These are phyloP conservation scores for Alethe diademata DNA, from an alignment of 2,113 vertebrate genomes.

Conservation along the genomic window DNA sequence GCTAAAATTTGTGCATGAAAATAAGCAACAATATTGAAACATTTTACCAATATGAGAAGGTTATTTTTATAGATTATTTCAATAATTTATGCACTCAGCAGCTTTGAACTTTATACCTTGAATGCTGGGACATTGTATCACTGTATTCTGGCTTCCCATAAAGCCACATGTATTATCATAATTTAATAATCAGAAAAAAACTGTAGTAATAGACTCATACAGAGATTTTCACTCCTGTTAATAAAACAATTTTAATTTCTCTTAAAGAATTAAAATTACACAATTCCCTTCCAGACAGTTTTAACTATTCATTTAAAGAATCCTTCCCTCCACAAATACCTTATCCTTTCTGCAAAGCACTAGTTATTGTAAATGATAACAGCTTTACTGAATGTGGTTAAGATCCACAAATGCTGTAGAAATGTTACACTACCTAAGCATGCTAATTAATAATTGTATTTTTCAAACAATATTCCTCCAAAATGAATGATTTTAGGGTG, in stretches of 20 bases:
- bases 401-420: neutral
- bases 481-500: neutral
- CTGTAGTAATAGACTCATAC: neutral
- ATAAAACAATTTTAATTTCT: neutral
- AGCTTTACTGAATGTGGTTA: neutral
- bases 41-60: rapidly evolving
- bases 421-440: neutral
- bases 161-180: neutral
- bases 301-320: neutral
- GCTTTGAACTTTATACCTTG: neutral
- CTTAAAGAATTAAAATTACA: neutral
- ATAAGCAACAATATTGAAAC: neutral
- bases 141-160: neutral
- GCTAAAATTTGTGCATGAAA: neutral
- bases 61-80: neutral
- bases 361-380: neutral
- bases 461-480: neutral
- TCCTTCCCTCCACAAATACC: neutral
- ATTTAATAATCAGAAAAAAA: neutral
- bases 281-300: neutral
- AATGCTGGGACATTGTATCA: neutral
- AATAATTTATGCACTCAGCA: neutral
- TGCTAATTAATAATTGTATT: neutral
- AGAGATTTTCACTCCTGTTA: neutral
- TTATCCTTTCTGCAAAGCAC: neutral